Evolutionary conservation across 2,113 vertebrate genomes (phyloP).

Genomic region (Microcebus ravelobensis): DNA sequence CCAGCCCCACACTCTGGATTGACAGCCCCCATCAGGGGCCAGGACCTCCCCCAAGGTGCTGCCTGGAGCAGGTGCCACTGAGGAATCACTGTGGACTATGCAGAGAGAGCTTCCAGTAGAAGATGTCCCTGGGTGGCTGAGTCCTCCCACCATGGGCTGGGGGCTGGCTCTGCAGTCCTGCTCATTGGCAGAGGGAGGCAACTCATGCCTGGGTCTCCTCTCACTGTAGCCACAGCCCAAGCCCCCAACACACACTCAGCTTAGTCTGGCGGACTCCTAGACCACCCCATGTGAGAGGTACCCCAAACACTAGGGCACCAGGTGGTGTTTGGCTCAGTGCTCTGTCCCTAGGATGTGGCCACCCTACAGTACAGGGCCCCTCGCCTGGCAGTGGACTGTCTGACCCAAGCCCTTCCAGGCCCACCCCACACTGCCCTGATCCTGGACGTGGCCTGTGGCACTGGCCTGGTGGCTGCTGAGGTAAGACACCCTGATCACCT

Average conservation of each 20-base stretch:
- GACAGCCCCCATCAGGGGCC: background rate
- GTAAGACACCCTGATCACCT: slow-evolving; percentile 75
- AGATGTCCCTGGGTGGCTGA: background rate
- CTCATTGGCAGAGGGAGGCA: background rate
- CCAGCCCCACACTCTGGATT: background rate
- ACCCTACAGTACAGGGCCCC: slow-evolving; percentile 91
- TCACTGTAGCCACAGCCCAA: background rate
- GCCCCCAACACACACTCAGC: background rate
- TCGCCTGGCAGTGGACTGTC: slow-evolving; percentile 84
- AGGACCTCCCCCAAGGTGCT: background rate
- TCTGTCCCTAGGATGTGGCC: slow-evolving; percentile 87
- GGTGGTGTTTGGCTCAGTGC: background rate
- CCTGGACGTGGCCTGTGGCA: slow-evolving; percentile 95
- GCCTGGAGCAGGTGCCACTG: background rate
- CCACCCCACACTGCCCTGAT: slow-evolving; percentile 81
- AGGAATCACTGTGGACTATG: background rate
- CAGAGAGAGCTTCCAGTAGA: background rate
- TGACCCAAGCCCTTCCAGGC: slow-evolving; percentile 83
- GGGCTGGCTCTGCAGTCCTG: background rate
- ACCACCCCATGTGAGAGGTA: background rate
- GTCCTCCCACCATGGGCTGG: background rate
- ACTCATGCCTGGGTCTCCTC: background rate
- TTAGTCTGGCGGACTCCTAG: background rate
- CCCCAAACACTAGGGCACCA: rapidly evolving
- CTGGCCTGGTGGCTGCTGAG: slow-evolving; percentile 90